Percentiles rank a stretch among this genome's conserved stretches.
Conservation (phyloP, 2,888 invertebrate genomes). For the Cyclophora punctaria region DNA sequence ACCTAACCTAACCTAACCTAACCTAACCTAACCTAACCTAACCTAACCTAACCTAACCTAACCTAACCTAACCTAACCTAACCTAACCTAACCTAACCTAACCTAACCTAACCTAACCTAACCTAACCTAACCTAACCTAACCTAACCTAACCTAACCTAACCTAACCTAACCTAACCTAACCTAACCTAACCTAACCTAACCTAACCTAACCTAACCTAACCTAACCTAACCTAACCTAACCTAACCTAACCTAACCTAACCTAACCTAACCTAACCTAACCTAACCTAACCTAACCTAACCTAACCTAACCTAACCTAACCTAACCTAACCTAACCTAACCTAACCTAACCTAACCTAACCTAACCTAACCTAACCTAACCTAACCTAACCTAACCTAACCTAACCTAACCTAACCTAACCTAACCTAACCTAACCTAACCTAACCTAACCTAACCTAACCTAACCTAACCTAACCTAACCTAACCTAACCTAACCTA, state of each 20-base stretch:
- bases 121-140: constrained; percentile 5
- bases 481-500: constrained; percentile 7
- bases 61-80: constrained; percentile 6
- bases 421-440: constrained; percentile 6
- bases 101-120: constrained; percentile 5
- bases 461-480: constrained; percentile 4
- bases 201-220: constrained; percentile 7
- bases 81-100: constrained; percentile 6
- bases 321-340: constrained; percentile 6
- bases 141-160: constrained; percentile 7
- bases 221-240: constrained; percentile 7
- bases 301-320: constrained; percentile 2
- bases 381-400: constrained; percentile 7
- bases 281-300: constrained; percentile 7
- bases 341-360: constrained; percentile 7
- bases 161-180: constrained; percentile 7
- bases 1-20: constrained; percentile 6
- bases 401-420: constrained; percentile 7
- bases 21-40: constrained; percentile 7
- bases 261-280: constrained; percentile 7
- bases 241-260: constrained; percentile 7
- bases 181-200: constrained; percentile 7
- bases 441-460: constrained; percentile 4
- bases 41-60: constrained; percentile 6
- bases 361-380: constrained; percentile 7